Evolutionary conservation across 2,113 vertebrate genomes (phyloP).

Genomic region (Mobula hypostoma): DNA sequence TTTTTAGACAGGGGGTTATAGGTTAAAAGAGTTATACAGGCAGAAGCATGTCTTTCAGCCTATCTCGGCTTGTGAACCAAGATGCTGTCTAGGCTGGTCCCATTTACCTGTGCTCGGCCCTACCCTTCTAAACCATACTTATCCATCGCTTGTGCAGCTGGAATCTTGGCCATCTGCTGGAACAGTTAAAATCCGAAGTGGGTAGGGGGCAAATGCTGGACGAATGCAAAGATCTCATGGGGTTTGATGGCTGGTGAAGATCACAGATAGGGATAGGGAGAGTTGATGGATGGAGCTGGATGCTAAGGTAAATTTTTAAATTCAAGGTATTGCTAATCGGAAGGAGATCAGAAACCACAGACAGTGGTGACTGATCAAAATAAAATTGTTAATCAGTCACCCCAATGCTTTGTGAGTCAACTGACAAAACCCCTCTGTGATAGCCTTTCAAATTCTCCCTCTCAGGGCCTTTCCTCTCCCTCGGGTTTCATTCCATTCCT

Average conservation of each 20-base stretch:
- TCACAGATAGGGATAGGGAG: neutral
- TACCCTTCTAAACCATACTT: too few species aligned
- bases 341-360: neutral
- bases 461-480: neutral
- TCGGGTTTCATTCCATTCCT: neutral
- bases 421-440: neutral
- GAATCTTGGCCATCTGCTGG: neutral
- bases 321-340: neutral
- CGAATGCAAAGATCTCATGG: neutral
- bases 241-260: neutral
- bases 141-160: neutral
- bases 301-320: neutral
- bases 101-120: too few species aligned
- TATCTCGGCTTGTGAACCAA: too few species aligned
- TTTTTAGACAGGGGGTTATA: neutral
- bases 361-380: neutral
- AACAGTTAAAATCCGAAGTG: neutral
- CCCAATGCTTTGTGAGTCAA: neutral
- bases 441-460: neutral
- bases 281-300: neutral
- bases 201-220: neutral
- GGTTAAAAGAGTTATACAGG: neutral
- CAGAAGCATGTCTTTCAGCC: too few species aligned
- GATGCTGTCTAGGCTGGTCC: too few species aligned
- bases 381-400: neutral